Evolutionary conservation across 2,113 vertebrate species (phyloP).

Genomic region (Nymphicus hollandicus): DNA sequence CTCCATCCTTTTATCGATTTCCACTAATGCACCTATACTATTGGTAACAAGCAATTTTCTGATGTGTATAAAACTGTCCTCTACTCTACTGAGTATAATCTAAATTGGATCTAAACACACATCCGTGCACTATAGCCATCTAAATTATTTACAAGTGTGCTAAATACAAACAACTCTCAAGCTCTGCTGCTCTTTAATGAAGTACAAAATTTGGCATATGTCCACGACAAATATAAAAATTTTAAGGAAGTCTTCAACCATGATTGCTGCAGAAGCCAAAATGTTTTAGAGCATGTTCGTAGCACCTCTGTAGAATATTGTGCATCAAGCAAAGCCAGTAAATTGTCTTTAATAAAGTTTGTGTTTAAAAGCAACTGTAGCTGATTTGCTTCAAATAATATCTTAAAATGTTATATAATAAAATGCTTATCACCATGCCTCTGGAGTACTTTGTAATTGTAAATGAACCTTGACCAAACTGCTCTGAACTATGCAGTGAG

Average conservation of each 20-base stretch:
- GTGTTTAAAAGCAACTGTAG: not conserved
- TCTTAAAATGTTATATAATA: not conserved
- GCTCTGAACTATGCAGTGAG: not conserved
- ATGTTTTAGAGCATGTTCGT: not conserved
- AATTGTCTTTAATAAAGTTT: not conserved
- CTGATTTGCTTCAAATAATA: not conserved
- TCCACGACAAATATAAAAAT: not conserved
- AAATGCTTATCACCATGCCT: not conserved
- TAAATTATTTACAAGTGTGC: slow-evolving; percentile 34
- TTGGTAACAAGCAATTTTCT: not conserved
- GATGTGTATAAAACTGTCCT: not conserved
- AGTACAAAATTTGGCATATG: not conserved
- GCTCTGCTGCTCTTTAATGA: not conserved
- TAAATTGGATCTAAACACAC: slow-evolving; percentile 40
- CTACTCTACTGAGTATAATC: not conserved
- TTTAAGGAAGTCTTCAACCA: not conserved
- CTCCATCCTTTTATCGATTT: not conserved
- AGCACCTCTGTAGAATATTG: not conserved
- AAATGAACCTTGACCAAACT: not conserved
- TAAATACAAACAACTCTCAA: slow-evolving; percentile 31
- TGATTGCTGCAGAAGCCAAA: not conserved
- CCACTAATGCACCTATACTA: not conserved
- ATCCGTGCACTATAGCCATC: not conserved
- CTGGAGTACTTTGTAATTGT: not conserved
- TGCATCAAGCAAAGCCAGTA: not conserved